phyloP scores from a whole-genome alignment of 2,888 invertebrate species.

The Odontocerum albicorne region DNA sequence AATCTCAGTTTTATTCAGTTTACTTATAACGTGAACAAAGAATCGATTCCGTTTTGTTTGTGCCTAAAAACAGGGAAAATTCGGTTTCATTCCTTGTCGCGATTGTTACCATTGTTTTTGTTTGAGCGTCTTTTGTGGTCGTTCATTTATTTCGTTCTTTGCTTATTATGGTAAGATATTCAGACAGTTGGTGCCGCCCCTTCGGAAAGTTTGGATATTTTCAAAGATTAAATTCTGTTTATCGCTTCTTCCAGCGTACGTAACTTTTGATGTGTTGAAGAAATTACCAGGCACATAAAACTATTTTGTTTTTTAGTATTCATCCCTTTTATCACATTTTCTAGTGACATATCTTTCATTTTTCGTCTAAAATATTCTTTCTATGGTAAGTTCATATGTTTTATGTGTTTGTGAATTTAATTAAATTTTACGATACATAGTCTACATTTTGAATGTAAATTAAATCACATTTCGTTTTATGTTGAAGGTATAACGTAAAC shows the following conservation, averaged over 20 bases:
- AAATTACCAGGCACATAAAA: constrained; percentile 3
- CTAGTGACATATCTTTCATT: too few relatives aligned
- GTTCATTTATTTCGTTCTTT: constrained; percentile 24
- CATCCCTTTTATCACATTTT: too few relatives aligned
- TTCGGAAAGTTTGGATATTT: constrained; percentile 25
- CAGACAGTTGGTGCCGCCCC: constrained; percentile 28
- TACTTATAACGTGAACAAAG: too few relatives aligned
- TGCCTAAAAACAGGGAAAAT: not conserved
- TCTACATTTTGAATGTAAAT: too few relatives aligned
- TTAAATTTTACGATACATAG: too few relatives aligned
- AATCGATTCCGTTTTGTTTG: constrained; percentile 6
- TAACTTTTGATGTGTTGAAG: constrained; percentile 4
- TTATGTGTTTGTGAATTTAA: too few relatives aligned
- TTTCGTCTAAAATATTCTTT: too few relatives aligned
- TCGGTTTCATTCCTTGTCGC: not conserved
- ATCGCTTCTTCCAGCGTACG: constrained; percentile 17
- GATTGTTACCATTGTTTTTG: not conserved
- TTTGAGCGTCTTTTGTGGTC: constrained; percentile 6
- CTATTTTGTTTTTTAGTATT: too few relatives aligned
- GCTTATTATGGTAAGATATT: constrained; percentile 24
- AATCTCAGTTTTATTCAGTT: too few relatives aligned
- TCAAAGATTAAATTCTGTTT: constrained; percentile 24
- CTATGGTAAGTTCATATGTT: too few relatives aligned
- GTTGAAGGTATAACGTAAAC: too few relatives aligned
- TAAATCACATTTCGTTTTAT: too few relatives aligned